Evolutionary conservation across 1,140 invertebrate genomes (phyloP), one percentile per base, ranked within the genome.

Genomic region (Elysia chlorotica): DNA sequence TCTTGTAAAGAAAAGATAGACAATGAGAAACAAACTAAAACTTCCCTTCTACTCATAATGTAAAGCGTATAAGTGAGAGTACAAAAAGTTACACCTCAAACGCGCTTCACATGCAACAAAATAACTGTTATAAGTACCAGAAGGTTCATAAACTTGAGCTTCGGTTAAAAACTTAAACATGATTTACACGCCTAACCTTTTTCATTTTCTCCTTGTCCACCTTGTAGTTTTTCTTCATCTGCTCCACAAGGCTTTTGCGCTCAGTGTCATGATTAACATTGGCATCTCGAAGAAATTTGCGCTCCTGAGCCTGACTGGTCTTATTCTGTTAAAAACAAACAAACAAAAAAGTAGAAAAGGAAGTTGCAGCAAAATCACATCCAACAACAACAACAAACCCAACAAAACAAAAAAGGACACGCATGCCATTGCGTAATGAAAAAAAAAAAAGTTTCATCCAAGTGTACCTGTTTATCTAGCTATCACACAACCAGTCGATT

Each of bases 141-240:
- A 63, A n/a, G 23, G 19, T 31, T 6, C 23, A 31, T 63, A 63
- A 30, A 63, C 30, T 31, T 63, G 31, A 10, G 30, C 5, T 25
- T 57, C 5, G 30, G 30, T 25, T 25, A 25, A n/a, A 57, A 57
- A 48, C n/a, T 48, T 56, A 23, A 57, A 21, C 28, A 19, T 17
- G 57, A 25, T 62, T 48, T 10, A 25, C n/a, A n/a, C n/a, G 61
- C 30, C 74, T 78, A 76, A 89, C 89, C 83, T 83, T 86, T 83
- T 89, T 99, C 92, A 95, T 96, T 81, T 95, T 89, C 85, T 99
- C 98, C 89, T 99, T 99, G 85, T 96, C 98, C 57, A 93, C 93
- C 88, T 99, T 99, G 89, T 99, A 99, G 87, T 99, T 97, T 85
- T 95, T 95, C 89, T 99, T 98, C 88, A 97, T 95, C 81, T 96